Evolutionary conservation across 2,113 vertebrate genomes (phyloP), one percentile per base, ranked within the genome.

Genomic region (Trogon surrucura): DNA sequence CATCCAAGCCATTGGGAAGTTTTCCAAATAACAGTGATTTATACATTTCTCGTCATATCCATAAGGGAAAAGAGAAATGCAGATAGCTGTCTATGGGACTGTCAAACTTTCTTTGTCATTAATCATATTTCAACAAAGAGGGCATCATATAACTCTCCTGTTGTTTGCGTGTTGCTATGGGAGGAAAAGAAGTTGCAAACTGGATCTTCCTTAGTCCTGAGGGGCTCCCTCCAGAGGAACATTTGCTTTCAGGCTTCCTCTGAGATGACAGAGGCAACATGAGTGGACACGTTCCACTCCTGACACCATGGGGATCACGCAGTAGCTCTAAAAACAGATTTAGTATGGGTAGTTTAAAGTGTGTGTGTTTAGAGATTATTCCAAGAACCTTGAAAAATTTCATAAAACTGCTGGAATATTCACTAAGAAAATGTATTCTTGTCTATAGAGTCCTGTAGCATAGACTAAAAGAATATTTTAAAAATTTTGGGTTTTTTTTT

Each of bases 161-260:
- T 69, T 90, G 36, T 60, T 88, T 95, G 53, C 10, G 19, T 81
- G 38, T 84, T 85, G 72, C 92, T 86, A 7, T 73, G 79, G 56
- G 65, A 96, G 73, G 69, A 84, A 74, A 85, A 85, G 96, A 95
- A 93, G 95, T 96, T 96, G 83, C 85, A 89, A 69, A 13, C 62
- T 94, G 80, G 80, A 65, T 92, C 73, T 89, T 87, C 26, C 0
- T 67, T 71, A 45, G 62, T 92, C 92, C 77, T 61, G 91, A 84
- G 95, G 83, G 65, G 88, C 92, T 95, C 95, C 93, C 93, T 95
- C 91, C 93, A 96, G 91, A 96, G 96, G 92, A 85, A 18, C 45
- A 2, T 81, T 92, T 72, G 57, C 80, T 91, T 27, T 60, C 77
- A 65, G 88, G 50, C 77, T 88, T 86, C 82, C 77, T 88, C 45